A percentile compares a stretch with the other conserved stretches of the same genome.
Evolutionary conservation across 2,888 invertebrate species (phyloP).

Genomic region (Limnephilus rhombicus): DNA sequence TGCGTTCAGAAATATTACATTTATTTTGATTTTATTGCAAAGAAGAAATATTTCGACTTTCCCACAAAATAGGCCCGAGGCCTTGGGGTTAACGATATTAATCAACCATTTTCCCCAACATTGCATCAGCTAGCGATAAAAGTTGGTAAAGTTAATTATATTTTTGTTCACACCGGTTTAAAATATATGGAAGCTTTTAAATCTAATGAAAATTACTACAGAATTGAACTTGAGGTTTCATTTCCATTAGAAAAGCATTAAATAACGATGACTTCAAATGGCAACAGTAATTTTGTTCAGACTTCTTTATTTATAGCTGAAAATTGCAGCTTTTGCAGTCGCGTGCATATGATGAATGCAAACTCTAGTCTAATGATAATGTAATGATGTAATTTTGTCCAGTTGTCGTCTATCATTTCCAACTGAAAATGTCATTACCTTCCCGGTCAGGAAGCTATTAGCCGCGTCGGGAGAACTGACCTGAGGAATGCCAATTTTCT

Average conservation of each 20-base stretch:
- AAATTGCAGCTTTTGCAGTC: background rate
- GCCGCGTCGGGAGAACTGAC: background rate
- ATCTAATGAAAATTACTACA: background rate
- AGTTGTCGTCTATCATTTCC: conserved; percentile 38
- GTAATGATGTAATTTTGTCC: conserved; percentile 9
- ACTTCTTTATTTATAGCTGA: background rate
- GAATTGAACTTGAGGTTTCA: background rate
- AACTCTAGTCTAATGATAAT: background rate
- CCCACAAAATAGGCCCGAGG: too few species aligned
- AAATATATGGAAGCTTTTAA: background rate
- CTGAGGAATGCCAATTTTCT: conserved; percentile 5
- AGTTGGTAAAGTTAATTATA: background rate
- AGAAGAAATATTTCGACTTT: too few species aligned
- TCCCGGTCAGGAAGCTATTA: conserved; percentile 51
- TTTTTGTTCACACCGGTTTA: background rate
- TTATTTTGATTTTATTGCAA: too few species aligned
- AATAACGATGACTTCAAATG: background rate
- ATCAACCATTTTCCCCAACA: too few species aligned
- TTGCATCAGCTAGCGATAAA: background rate
- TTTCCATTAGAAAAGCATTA: background rate
- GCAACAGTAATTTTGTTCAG: background rate
- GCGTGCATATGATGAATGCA: conserved; percentile 29
- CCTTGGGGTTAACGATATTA: too few species aligned
- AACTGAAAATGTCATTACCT: conserved; percentile 40
- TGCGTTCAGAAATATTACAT: too few species aligned